Evolutionary conservation across 2,888 invertebrate species (phyloP).

Genomic region (Phyllotreta striolata): DNA sequence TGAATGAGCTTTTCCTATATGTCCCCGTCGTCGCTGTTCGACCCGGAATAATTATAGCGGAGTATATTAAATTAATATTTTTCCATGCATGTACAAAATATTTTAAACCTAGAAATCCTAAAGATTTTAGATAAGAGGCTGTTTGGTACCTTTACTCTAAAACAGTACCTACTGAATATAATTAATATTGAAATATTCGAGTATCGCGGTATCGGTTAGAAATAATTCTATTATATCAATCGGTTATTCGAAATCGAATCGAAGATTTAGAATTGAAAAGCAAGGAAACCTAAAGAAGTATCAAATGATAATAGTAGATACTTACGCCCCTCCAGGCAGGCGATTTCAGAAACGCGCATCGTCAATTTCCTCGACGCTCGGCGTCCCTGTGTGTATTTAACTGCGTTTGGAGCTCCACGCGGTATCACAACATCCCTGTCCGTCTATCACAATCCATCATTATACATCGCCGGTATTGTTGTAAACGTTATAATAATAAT

Average conservation of each 20-base stretch:
- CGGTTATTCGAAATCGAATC: constrained; percentile 24
- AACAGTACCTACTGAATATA: no score
- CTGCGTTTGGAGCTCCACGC: constrained; percentile 54
- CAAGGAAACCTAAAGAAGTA: constrained; percentile 52
- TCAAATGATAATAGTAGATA: constrained; percentile 56
- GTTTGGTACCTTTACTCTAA: no score
- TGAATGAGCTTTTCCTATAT: no score
- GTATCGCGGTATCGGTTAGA: no score
- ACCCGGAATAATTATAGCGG: no score
- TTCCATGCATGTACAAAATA: no score
- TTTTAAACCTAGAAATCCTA: no score
- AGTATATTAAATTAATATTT: no score
- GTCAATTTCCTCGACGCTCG: constrained; percentile 54
- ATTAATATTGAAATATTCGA: no score
- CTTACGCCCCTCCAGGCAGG: constrained; percentile 55
- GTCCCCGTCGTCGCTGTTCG: no score
- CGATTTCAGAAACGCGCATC: constrained; percentile 54
- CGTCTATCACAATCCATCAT: constrained; percentile 45
- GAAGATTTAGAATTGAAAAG: constrained; percentile 20
- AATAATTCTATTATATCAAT: background rate
- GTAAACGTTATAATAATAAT: constrained; percentile 3
- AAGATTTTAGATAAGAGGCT: no score
- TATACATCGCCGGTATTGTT: constrained; percentile 27
- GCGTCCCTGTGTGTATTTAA: constrained; percentile 57
- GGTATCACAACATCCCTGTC: constrained; percentile 55